phyloP scores from a whole-genome alignment of 2,113 vertebrate genomes.

The Epinephelus lanceolatus region DNA sequence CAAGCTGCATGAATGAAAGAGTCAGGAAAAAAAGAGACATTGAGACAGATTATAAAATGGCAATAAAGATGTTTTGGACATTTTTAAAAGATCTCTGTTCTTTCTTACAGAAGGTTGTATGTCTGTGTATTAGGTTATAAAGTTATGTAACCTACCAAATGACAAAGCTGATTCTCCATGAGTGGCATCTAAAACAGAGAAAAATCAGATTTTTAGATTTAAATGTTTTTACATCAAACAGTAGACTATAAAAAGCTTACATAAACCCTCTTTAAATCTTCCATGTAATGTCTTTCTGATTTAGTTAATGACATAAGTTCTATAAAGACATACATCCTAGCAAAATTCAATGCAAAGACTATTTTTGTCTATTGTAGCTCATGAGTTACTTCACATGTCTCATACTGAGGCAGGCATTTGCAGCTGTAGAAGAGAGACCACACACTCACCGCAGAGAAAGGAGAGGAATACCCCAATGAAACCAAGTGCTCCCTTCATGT shows the following conservation, averaged over 20 bases:
- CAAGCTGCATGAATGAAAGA: constrained; percentile 59
- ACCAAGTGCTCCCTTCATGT: constrained; percentile 85
- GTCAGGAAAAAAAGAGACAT: not conserved
- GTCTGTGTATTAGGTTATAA: not conserved
- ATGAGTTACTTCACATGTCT: constrained; percentile 38
- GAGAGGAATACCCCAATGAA: constrained; percentile 83
- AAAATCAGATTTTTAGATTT: constrained; percentile 24
- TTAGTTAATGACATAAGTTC: constrained; percentile 1
- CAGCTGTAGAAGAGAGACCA: constrained; percentile 65
- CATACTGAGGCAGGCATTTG: constrained; percentile 50
- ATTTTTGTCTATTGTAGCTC: constrained; percentile 18
- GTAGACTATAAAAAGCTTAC: not conserved
- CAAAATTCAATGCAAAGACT: constrained; percentile 13
- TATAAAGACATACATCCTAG: constrained; percentile 11
- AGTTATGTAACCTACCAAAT: constrained; percentile 61
- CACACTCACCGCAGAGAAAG: constrained; percentile 84
- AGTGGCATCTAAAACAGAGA: constrained; percentile 62
- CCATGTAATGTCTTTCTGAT: not conserved
- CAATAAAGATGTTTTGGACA: not conserved
- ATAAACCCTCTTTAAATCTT: constrained; percentile 6
- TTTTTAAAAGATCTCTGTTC: not conserved
- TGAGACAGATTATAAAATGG: not conserved
- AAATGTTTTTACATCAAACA: constrained; percentile 23
- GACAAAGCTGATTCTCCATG: not conserved
- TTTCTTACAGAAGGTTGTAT: not conserved